A percentile compares a stretch with the other conserved stretches of the same genome.
These are phyloP conservation scores for Leptinotarsa lineolata DNA, from an alignment of 1,140 invertebrate genomes.

Conservation along the genomic window DNA sequence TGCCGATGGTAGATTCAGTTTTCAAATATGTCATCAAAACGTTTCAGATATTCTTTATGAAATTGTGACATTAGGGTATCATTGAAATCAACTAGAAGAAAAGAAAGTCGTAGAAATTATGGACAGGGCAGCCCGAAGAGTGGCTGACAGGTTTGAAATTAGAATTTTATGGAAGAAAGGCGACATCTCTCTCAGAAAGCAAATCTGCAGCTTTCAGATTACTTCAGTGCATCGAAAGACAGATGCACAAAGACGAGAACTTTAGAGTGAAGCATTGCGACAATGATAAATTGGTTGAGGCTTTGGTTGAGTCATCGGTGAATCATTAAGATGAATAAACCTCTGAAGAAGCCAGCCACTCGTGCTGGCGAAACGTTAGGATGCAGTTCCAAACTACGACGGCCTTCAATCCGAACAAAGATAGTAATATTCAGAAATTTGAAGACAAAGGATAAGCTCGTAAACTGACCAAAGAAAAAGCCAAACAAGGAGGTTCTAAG, in stretches of 20 bases:
- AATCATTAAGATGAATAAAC: too few relatives aligned
- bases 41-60: not conserved
- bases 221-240: not conserved
- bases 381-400: too few relatives aligned
- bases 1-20: not conserved
- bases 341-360: too few relatives aligned
- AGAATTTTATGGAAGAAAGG: not conserved
- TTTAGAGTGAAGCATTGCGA: not conserved
- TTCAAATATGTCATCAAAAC: not conserved
- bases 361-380: too few relatives aligned
- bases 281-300: too few relatives aligned
- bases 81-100: not conserved
- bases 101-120: not conserved
- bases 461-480: not conserved
- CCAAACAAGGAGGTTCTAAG: not conserved
- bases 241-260: not conserved
- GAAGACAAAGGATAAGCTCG: too few relatives aligned
- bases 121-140: not conserved
- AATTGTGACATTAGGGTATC: not conserved
- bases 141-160: not conserved
- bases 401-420: too few relatives aligned
- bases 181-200: not conserved
- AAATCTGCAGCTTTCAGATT: not conserved
- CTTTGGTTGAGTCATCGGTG: too few relatives aligned
- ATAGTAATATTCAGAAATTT: too few relatives aligned